Percentiles rank a stretch among this genome's conserved stretches.
These are phyloP conservation scores for Alligator mississippiensis DNA, from an alignment of 2,113 vertebrate genomes.

Conservation along the genomic window DNA sequence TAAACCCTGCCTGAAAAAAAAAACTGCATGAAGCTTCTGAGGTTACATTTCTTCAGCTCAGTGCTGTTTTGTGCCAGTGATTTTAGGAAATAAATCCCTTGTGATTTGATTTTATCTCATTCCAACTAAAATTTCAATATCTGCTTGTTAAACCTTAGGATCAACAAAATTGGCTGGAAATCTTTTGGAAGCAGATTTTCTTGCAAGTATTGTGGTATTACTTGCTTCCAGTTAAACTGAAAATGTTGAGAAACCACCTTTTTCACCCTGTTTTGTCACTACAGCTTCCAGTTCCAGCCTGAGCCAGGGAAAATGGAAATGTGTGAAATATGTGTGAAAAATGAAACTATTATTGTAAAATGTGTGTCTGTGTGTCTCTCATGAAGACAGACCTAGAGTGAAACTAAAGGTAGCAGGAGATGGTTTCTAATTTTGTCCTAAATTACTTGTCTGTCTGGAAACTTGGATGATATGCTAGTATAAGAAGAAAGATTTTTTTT, in stretches of 20 bases:
- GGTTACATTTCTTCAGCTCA: neutral
- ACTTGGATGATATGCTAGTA: neutral
- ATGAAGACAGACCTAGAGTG: neutral
- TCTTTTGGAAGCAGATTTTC: neutral
- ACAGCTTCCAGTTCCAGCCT: neutral
- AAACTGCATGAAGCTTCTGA: neutral
- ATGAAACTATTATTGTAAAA: neutral
- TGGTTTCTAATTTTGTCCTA: neutral
- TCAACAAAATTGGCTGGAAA: neutral
- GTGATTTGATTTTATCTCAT: neutral
- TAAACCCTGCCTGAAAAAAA: neutral
- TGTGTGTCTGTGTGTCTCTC: neutral
- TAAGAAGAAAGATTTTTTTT: neutral
- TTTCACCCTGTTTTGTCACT: neutral
- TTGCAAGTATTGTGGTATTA: neutral
- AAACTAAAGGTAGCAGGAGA: neutral
- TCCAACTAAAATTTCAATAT: neutral
- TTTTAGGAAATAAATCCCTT: fast-evolving
- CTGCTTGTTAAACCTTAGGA: neutral
- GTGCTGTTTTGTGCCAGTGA: neutral
- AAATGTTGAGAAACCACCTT: neutral
- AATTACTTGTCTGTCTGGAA: neutral
- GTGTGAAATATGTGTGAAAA: neutral
- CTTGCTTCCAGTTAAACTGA: neutral
- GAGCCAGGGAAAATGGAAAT: neutral